Conservation (phyloP, 2,797 vertebrate species). For the Mallotus villosus region DNA sequence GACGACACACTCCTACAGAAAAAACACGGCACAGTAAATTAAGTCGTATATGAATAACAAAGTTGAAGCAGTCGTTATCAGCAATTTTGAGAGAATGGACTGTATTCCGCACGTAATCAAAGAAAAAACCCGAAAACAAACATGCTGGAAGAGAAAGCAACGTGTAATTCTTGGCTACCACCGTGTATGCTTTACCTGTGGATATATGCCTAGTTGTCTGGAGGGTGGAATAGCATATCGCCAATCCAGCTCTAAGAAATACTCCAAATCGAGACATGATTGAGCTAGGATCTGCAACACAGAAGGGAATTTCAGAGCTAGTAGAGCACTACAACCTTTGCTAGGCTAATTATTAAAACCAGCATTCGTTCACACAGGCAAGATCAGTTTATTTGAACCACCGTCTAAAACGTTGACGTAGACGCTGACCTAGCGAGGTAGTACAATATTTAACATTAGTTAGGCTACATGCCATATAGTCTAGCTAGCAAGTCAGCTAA, state of each 20-base stretch:
- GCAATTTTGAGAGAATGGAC: too few relatives aligned
- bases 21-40: background rate
- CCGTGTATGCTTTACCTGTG: constrained; percentile 44
- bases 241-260: constrained; percentile 55
- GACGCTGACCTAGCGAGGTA: background rate
- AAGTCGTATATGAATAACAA: background rate
- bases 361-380: background rate
- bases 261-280: constrained; percentile 64
- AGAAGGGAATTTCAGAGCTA: background rate
- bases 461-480: background rate
- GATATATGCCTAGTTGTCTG: constrained; percentile 53
- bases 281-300: constrained; percentile 16
- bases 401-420: background rate
- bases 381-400: background rate
- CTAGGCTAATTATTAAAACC: background rate
- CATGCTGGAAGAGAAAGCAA: background rate
- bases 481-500: too few relatives aligned
- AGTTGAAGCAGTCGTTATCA: background rate
- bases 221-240: constrained; percentile 58
- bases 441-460: background rate
- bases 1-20: constrained; percentile 61
- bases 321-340: background rate
- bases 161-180: background rate
- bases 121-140: too few relatives aligned
- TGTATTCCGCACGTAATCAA: too few relatives aligned